These are phyloP conservation scores for Typhlichthys subterraneus DNA, from an alignment of 2,797 vertebrate genomes.

Conservation along the genomic window DNA sequence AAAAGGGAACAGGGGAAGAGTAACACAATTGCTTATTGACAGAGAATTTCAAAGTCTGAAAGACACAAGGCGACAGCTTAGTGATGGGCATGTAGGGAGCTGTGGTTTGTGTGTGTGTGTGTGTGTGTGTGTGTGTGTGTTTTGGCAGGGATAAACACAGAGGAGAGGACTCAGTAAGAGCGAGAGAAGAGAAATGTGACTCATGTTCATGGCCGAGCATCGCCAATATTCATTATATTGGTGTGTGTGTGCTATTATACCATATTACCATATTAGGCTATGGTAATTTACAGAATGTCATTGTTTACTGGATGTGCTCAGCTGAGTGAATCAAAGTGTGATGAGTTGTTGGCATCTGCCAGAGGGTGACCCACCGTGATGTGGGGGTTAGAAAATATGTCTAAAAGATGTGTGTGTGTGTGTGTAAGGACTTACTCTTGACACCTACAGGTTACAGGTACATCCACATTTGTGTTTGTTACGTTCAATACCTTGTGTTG, in stretches of 20 bases:
- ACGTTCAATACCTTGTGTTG: neutral
- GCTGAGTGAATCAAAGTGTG: constrained; percentile 22
- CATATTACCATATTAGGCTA: neutral
- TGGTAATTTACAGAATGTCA: neutral
- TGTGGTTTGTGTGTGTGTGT: constrained; percentile 2
- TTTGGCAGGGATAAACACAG: constrained; percentile 18
- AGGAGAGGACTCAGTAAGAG: constrained; percentile 30
- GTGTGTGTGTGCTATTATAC: neutral
- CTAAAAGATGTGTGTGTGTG: constrained; percentile 4
- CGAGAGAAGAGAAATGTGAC: constrained; percentile 15
- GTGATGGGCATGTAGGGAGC: constrained; percentile 35
- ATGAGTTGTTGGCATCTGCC: constrained; percentile 13
- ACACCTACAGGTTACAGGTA: too few species aligned
- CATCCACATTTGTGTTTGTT: too few species aligned
- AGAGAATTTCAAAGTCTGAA: constrained; percentile 77
- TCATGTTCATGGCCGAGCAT: constrained; percentile 25
- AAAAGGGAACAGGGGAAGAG: constrained; percentile 68
- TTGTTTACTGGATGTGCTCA: constrained; percentile 6
- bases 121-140: neutral
- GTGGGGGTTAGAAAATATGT: neutral
- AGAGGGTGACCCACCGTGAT: neutral
- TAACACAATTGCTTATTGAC: constrained; percentile 84
- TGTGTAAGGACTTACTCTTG: neutral
- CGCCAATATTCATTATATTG: constrained; percentile 33
- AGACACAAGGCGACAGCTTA: constrained; percentile 71